Percentiles rank a stretch among this genome's conserved stretches.
Conservation (phyloP, 2,113 vertebrate species). For the Anhinga anhinga region DNA sequence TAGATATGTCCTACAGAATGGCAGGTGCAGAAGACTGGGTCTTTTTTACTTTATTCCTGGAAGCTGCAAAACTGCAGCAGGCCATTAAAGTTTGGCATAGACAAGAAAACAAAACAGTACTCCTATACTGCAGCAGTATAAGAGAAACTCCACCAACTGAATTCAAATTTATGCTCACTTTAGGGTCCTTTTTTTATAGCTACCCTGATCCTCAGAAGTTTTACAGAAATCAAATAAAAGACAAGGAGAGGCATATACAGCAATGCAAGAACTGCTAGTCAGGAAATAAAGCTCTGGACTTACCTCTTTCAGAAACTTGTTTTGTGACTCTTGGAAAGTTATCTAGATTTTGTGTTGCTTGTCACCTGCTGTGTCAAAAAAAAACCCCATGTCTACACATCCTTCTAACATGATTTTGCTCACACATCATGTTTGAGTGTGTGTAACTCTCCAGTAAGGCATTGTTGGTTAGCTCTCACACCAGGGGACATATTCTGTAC, state of each 20-base stretch:
- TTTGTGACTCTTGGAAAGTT: not conserved
- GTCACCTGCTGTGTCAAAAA: not conserved
- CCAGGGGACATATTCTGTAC: accelerated
- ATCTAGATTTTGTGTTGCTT: not conserved
- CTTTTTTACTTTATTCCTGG: not conserved
- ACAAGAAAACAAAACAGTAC: not conserved
- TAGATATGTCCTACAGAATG: not conserved
- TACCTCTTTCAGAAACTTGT: not conserved
- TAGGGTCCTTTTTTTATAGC: not conserved
- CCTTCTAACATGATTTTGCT: not conserved
- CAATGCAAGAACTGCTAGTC: not conserved
- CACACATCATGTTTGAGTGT: no score
- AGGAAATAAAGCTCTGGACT: not conserved
- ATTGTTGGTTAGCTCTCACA: not conserved
- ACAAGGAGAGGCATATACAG: not conserved
- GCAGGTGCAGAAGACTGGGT: not conserved
- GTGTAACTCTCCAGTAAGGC: not conserved
- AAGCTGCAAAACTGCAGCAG: not conserved
- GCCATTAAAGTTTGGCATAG: not conserved
- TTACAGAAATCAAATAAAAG: not conserved
- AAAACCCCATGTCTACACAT: accelerated
- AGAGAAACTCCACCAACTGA: not conserved
- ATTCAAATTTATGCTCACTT: not conserved
- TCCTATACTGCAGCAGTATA: not conserved
- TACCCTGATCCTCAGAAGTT: not conserved